Conservation (phyloP, 2,113 vertebrate genomes). For the Galemys pyrenaicus region DNA sequence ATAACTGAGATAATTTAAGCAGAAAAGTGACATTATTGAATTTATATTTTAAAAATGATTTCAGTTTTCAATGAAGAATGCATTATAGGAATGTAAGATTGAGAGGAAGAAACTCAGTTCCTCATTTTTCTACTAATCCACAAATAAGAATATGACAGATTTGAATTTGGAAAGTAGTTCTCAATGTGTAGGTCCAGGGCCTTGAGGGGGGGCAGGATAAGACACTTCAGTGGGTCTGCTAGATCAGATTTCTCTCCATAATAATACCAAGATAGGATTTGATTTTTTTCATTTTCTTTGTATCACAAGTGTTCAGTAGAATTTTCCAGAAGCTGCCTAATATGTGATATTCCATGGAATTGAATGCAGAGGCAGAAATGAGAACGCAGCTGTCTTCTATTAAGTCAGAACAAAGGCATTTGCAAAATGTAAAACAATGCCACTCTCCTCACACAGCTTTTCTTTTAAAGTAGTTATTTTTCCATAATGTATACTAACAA, state of each 20-base stretch:
- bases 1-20: neutral
- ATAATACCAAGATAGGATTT: neutral
- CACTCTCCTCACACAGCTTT: neutral
- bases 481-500: neutral
- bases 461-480: neutral
- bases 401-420: neutral
- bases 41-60: neutral
- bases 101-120: neutral
- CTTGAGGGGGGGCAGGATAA: neutral
- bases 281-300: neutral
- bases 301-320: neutral
- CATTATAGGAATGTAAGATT: neutral
- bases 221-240: neutral
- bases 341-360: neutral
- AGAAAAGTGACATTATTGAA: neutral
- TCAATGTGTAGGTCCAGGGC: neutral
- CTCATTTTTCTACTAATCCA: neutral
- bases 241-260: neutral
- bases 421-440: neutral
- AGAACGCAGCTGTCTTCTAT: neutral
- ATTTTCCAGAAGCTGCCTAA: neutral
- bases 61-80: neutral
- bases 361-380: neutral
- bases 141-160: neutral
- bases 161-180: rapidly evolving